phyloP scores from a whole-genome alignment of 1,140 invertebrate species.

The Diorhabda carinulata region DNA sequence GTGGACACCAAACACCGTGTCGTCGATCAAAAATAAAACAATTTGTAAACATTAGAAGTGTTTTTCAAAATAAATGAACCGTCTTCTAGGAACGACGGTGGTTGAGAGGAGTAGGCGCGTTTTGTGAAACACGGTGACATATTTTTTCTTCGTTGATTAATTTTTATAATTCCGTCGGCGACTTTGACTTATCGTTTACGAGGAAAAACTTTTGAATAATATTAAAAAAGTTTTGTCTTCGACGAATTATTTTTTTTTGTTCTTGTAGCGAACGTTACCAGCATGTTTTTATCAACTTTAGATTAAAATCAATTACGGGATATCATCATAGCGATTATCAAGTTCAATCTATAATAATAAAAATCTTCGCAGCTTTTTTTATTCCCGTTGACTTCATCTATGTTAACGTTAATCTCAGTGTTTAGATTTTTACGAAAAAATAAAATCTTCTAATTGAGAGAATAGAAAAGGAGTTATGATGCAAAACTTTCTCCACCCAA shows the following conservation, averaged over 20 bases:
- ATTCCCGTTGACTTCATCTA: too few relatives aligned
- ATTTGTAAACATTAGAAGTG: constrained; percentile 3
- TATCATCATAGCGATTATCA: background rate
- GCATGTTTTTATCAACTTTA: background rate
- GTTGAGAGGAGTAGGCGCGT: background rate
- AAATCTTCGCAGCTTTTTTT: too few relatives aligned
- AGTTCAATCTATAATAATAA: background rate
- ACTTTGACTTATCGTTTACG: constrained; percentile 2
- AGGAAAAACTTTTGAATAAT: background rate
- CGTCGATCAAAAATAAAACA: constrained; percentile 7
- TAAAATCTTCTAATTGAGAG: too few relatives aligned
- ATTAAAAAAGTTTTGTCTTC: background rate
- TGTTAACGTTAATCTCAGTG: too few relatives aligned
- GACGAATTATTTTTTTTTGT: background rate
- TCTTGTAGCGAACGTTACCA: background rate
- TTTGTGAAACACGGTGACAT: background rate
- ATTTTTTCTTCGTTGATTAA: background rate
- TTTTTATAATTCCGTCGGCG: constrained; percentile 2
- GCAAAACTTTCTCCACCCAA: too few relatives aligned
- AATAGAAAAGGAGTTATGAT: too few relatives aligned
- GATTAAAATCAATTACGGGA: constrained; percentile 2
- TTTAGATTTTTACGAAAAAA: too few relatives aligned
- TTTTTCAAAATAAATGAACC: constrained; percentile 1
- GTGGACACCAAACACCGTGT: background rate
- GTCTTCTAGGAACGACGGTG: background rate